Conservation (phyloP, 92 coral and sea anemone genomes). For the Phenganax stokvisi region DNA sequence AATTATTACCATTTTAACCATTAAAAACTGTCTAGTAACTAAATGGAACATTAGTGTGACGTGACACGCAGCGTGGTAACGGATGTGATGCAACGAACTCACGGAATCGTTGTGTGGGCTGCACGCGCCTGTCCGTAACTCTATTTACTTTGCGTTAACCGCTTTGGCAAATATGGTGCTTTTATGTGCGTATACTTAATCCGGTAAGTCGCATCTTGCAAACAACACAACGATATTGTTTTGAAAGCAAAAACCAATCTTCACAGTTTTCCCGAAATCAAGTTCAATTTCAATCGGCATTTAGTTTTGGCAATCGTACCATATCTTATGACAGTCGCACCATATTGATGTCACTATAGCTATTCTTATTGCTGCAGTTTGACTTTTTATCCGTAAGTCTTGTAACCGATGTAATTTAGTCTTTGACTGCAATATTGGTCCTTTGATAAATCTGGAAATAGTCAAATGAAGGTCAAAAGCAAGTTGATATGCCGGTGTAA, state of each 20-base stretch:
- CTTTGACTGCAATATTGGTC: too few relatives aligned
- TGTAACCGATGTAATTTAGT: too few relatives aligned
- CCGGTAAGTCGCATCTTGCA: constrained; percentile 16
- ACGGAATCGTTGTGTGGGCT: constrained; percentile 18
- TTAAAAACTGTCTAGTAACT: background rate
- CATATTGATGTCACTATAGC: too few relatives aligned
- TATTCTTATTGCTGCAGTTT: too few relatives aligned
- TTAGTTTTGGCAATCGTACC: too few relatives aligned
- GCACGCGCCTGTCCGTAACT: background rate
- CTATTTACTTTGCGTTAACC: constrained; percentile 13
- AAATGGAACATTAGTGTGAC: background rate
- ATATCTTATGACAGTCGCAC: too few relatives aligned
- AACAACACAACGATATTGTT: background rate
- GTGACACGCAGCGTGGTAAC: background rate
- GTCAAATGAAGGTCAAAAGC: background rate
- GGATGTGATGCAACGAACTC: constrained; percentile 10
- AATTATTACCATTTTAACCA: background rate
- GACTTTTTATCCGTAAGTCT: too few relatives aligned
- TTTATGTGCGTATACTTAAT: background rate
- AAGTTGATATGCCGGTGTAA: background rate
- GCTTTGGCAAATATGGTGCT: constrained; percentile 1
- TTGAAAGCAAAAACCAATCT: background rate
- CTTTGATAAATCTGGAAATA: too few relatives aligned
- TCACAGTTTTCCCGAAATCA: background rate
- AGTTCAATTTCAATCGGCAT: background rate